Base-by-base conservation (phyloP, 2,797 vertebrate genomes). In the Choloepus didactylus region DNA sequence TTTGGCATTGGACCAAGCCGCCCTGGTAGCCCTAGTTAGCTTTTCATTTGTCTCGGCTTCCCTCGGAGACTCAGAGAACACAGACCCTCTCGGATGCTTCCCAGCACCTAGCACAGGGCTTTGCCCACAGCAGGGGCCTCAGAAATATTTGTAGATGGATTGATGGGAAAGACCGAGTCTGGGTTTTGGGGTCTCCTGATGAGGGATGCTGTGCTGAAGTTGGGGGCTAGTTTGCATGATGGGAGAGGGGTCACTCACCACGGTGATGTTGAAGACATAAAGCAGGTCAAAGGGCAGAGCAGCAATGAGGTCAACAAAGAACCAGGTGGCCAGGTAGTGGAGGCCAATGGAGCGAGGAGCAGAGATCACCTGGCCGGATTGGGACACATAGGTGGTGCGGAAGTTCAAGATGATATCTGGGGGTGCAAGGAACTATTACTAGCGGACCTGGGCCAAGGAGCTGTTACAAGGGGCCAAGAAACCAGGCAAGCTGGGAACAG, bases 391-490 rank as follows among this genome's bases (percentile, higher is more conserved):
- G 1, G 99, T 99, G 67, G 99, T 99, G 3, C 99, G 99, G 97
- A 99, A 99, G 98, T 99, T 99, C 97, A 99, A 98, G 96, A 99
- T 98, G 76, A 99, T 99, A 93, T 99, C 99, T 99, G 98, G n/a
- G n/a, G 88, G 54, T 70, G 25, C 0, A 89, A 95, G 86, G 95
- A 69, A 79, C 76, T 79, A 54, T 96, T 92, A 85, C 12, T n/a
- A n/a, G 23, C 56, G 86, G 11, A 6, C n/a, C 60, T 67, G 73
- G 72, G 81, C 70, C 75, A 69, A 27, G 31, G 27, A 29, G 64
- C 67, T 77, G 51, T 23, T 49, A 49, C 38, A 73, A 41, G 3
- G 54, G 64, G 35, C 23, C 62, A 59, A 85, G 56, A 60, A 69
- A 41, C 29, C 41, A 8, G 38, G n/a, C 18, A 44, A 79, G 54